Evolutionary conservation across 2,113 vertebrate species (phyloP).

Genomic region (Amphiprion ocellaris): DNA sequence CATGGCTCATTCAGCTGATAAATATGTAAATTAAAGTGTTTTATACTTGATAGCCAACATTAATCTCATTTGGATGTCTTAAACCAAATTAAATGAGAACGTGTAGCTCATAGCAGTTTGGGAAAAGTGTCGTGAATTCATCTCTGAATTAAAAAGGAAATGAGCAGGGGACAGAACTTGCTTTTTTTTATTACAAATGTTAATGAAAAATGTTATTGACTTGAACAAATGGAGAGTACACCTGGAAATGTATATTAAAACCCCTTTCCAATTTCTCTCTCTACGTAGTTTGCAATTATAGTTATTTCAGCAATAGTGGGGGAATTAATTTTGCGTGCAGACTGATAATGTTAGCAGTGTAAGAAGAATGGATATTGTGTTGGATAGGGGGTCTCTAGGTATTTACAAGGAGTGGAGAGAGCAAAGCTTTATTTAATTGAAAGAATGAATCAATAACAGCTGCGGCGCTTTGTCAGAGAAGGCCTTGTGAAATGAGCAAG

Average conservation of each 20-base stretch:
- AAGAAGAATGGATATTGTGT: conserved; percentile 86
- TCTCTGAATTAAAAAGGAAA: conserved; percentile 86
- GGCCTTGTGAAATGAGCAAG: conserved; percentile 83
- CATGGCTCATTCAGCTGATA: conserved; percentile 83
- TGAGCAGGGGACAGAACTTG: conserved; percentile 78
- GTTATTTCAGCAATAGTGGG: conserved; percentile 86
- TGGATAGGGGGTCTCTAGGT: conserved; percentile 87
- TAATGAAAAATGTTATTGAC: conserved; percentile 90
- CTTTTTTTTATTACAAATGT: conserved; percentile 84
- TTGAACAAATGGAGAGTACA: conserved; percentile 88
- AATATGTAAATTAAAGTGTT: conserved; percentile 86
- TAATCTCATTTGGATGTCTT: conserved; percentile 85
- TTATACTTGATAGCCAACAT: conserved; percentile 80
- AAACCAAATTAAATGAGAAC: conserved; percentile 83
- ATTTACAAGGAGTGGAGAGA: conserved; percentile 83
- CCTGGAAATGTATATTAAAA: conserved; percentile 87
- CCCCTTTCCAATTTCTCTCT: conserved; percentile 85
- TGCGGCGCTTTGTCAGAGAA: conserved; percentile 81
- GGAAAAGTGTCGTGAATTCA: conserved; percentile 78
- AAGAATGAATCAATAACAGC: conserved; percentile 87
- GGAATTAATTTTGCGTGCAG: conserved; percentile 87
- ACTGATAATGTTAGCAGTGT: conserved; percentile 84
- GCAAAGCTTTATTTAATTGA: conserved; percentile 89
- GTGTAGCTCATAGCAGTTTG: conserved; percentile 78
- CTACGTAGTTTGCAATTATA: conserved; percentile 87